Evolutionary conservation across 2,797 vertebrate species (phyloP), one percentile per base, ranked within the genome.

Genomic region (Labroides dimidiatus): DNA sequence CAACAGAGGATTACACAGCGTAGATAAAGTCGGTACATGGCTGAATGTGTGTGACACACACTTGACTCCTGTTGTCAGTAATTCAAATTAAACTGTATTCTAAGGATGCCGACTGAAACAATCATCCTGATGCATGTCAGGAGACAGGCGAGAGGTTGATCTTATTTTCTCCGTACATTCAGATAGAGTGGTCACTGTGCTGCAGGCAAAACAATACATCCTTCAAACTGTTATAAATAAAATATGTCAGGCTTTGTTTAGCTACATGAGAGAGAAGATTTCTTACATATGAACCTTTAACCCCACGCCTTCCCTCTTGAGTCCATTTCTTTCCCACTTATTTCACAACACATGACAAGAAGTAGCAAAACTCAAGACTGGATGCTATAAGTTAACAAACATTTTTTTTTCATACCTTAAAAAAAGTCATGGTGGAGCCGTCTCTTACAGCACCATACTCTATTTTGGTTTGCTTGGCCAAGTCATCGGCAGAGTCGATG

Each of bases 381-480:
- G 15, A 33, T 8, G 30, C 30, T 52, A 49, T 49, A 52, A 60
- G 64, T 51, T 53, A 39, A 55, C 30, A 17, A 33, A 33, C 5
- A 33, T 1, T 33, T 27, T 27, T 27, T 6, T 27, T 27, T 1
- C 8, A 93, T 92, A 98, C 98, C 97, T 99, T 98, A 90, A 99
- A 99, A 91, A 99, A 99, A 49, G 97, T 98, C 97, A 99, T 98
- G 16, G 98, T 99, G 44, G 98, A 99, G 66, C 98, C 98, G 0
- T 99, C 97, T 88, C 95, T 93, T 27, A 99, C 97, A 2, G 96
- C 97, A 0, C 98, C 98, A 0, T 99, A 99, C 85, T 98, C 97
- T 49, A 99, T 99, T 92, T 96, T 98, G 77, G 97, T 99, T 87
- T 99, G 98, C 82, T 98, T 99, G 85, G 98, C 98, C 81, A 99